Evolutionary conservation across 2,797 vertebrate species (phyloP).

Genomic region (Apogon hyalosoma): DNA sequence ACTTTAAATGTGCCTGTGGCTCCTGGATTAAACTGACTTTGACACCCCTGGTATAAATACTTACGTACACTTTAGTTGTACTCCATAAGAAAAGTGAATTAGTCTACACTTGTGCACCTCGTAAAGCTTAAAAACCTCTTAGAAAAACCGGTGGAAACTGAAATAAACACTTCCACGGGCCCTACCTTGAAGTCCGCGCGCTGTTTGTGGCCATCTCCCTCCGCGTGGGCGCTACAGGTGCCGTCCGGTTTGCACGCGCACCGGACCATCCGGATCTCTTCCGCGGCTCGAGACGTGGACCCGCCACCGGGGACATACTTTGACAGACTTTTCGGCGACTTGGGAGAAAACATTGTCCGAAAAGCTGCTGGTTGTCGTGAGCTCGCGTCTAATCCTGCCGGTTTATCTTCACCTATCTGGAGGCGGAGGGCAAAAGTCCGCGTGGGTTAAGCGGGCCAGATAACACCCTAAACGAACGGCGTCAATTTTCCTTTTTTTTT

Average conservation of each 20-base stretch:
- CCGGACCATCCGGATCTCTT: slow-evolving; percentile 77
- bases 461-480: slow-evolving; percentile 22
- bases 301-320: slow-evolving; percentile 23
- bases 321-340: slow-evolving; percentile 42
- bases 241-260: slow-evolving; percentile 42
- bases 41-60: too few species aligned
- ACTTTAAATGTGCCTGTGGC: too few species aligned
- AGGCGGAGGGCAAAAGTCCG: slow-evolving; percentile 65
- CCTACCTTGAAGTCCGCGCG: slow-evolving; percentile 34
- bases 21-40: too few species aligned
- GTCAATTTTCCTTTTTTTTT: background rate
- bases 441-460: slow-evolving; percentile 4
- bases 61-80: too few species aligned
- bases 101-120: background rate
- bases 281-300: slow-evolving; percentile 20
- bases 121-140: too few species aligned
- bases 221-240: slow-evolving; percentile 32
- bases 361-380: background rate
- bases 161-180: slow-evolving; percentile 4
- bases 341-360: slow-evolving; percentile 66
- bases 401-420: slow-evolving; percentile 12
- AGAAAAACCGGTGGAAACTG: background rate
- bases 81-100: too few species aligned
- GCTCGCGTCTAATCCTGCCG: too few species aligned
- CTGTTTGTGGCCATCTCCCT: background rate